phyloP scores from a whole-genome alignment of 1,140 invertebrate species.

The Zophobas atratus region DNA sequence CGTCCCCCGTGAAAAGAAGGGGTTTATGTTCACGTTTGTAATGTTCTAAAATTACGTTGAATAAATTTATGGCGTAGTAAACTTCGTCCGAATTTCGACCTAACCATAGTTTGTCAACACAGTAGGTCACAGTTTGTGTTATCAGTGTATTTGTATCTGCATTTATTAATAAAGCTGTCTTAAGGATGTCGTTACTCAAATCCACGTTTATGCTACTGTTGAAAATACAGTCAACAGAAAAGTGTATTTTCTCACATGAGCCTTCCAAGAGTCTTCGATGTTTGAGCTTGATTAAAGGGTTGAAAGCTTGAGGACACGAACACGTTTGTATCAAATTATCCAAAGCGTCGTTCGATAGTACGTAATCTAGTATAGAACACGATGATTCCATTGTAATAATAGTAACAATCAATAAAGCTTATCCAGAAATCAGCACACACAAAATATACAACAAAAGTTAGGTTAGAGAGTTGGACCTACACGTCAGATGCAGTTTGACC shows the following conservation, averaged over 20 bases:
- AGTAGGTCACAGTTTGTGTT: background rate
- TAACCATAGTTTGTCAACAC: conserved; percentile 13
- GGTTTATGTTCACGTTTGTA: conserved; percentile 14
- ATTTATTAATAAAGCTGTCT: conserved; percentile 21
- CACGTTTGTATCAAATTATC: conserved; percentile 4
- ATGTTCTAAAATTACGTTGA: conserved; percentile 32
- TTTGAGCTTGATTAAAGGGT: conserved; percentile 10
- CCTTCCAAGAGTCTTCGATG: background rate
- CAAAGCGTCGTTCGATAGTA: conserved; percentile 10
- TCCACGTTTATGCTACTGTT: conserved; percentile 19
- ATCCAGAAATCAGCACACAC: no score
- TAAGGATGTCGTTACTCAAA: conserved; percentile 23
- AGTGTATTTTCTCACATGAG: conserved; percentile 18
- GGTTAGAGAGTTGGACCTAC: no score
- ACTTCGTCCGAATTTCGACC: conserved; percentile 6
- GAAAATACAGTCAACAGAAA: conserved; percentile 29
- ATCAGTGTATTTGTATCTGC: background rate
- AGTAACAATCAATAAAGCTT: no score
- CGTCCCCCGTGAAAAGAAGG: background rate
- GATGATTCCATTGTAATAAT: background rate
- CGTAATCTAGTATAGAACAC: background rate
- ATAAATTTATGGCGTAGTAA: conserved; percentile 29
- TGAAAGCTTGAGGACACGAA: background rate
- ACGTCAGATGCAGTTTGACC: no score
- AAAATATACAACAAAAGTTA: no score